Evolutionary conservation across 2,888 invertebrate species (phyloP), one percentile per base, ranked within the genome.

Genomic region (Scaptomyza polygonia): DNA sequence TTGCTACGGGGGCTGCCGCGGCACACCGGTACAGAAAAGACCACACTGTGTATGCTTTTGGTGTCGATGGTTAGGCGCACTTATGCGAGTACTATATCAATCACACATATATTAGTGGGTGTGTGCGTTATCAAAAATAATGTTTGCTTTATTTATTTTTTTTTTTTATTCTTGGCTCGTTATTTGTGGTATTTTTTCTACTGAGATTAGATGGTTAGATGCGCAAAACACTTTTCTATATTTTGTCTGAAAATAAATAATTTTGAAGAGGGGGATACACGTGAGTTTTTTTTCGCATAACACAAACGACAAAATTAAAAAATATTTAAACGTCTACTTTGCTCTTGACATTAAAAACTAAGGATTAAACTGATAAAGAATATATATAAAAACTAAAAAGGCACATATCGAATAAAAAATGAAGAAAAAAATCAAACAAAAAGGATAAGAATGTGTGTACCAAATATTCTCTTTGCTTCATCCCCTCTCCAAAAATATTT

Each of bases 261-360:
- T 90, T 89, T 91, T 91, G 91, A 91, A 90, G 91, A 91, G 91
- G 91, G 91, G 91, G 90, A 90, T 83, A 89, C 86, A 90, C 90
- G 89, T 90, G 82, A 90, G 90, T 90, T 89, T 87, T 77, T 77
- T 85, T 86, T 83, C 73, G 76, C 76, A 86, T 84, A 75, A 86
- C 77, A 84, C 81, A 86, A 81, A 86, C 77, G 67, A 76, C 61
- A 48, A 79, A 79, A 85, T 85, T 67, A 71, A 73, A 64, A 84
- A 79, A 77, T 82, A 88, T 78, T 79, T 74, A 55, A 80, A 86
- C 57, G 54, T 61, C 69, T 72, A 75, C 56, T 55, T 64, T 67
- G 62, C 67, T 74, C 62, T 78, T 7, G 77, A 83, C 72, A 74
- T 62, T 81, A 77, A 77, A 86, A 81, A 81, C 77, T 67, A 85